phyloP scores from a whole-genome alignment of 1,140 invertebrate genomes.

The Ceratosolen solmsi region DNA sequence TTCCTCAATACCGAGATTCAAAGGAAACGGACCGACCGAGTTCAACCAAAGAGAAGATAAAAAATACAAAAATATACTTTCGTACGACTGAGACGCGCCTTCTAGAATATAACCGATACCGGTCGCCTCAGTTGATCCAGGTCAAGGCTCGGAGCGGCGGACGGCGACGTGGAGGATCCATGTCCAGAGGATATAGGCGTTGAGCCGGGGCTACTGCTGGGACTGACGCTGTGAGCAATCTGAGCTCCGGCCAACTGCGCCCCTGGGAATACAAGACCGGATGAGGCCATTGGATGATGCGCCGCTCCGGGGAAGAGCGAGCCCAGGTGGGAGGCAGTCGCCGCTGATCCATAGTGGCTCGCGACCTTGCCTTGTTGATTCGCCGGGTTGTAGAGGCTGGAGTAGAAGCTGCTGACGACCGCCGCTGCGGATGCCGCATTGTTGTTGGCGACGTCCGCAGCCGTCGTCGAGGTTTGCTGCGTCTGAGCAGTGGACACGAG shows the following conservation, averaged over 20 bases:
- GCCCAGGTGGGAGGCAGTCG: slow-evolving; percentile 58
- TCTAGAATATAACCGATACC: slow-evolving; percentile 76
- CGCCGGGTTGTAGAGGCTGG: slow-evolving; percentile 67
- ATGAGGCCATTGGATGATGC: slow-evolving; percentile 67
- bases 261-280: background rate
- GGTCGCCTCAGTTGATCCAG: slow-evolving; percentile 71
- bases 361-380: slow-evolving; percentile 44
- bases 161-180: slow-evolving; percentile 58
- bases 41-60: background rate
- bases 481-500: slow-evolving; percentile 65
- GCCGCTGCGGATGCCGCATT: slow-evolving; percentile 70
- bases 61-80: slow-evolving; percentile 33
- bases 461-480: slow-evolving; percentile 55
- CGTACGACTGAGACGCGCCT: background rate
- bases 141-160: slow-evolving; percentile 65
- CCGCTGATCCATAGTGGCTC: background rate
- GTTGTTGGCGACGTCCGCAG: slow-evolving; percentile 57
- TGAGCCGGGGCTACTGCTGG: slow-evolving; percentile 54
- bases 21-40: background rate
- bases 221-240: slow-evolving; percentile 6
- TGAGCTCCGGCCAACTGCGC: background rate
- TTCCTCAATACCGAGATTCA: too few species aligned
- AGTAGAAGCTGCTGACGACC: slow-evolving; percentile 78
- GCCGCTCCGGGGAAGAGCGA: slow-evolving; percentile 65
- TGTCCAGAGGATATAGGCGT: slow-evolving; percentile 65